Conservation (phyloP, 2,888 invertebrate genomes). For the Thera obeliscata region DNA sequence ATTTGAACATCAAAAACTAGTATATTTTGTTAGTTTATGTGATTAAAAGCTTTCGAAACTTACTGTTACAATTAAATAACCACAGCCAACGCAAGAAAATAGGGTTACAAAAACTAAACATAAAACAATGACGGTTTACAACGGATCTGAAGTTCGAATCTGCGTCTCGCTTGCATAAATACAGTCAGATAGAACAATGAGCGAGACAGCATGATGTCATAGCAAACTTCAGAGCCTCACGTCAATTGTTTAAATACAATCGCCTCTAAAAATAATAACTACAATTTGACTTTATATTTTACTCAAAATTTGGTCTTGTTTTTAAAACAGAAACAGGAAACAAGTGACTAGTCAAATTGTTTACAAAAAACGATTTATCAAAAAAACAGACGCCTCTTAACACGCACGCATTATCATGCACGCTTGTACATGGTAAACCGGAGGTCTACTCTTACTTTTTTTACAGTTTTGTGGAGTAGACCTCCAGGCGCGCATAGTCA, state of each 20-base stretch:
- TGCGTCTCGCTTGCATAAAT: not conserved
- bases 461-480: not conserved
- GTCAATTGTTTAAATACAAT: not conserved
- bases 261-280: not conserved
- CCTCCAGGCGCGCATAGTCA: not conserved
- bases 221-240: not conserved
- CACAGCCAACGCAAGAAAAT: constrained; percentile 18
- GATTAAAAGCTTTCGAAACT: constrained; percentile 16
- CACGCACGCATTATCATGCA: not conserved
- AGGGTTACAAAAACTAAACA: not conserved
- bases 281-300: constrained; percentile 13
- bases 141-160: not conserved
- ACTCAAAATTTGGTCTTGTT: constrained; percentile 2
- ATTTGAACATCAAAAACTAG: constrained; percentile 10
- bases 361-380: constrained; percentile 19
- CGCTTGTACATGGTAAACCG: not conserved
- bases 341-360: constrained; percentile 29
- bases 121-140: not conserved
- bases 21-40: constrained; percentile 6
- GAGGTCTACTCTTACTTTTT: too few species aligned
- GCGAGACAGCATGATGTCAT: not conserved
- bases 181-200: not conserved
- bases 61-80: constrained; percentile 6
- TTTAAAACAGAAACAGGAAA: constrained; percentile 10
- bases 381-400: not conserved